These are phyloP conservation scores for Scaptomyza graminum DNA, from an alignment of 1,140 invertebrate genomes.

Conservation along the genomic window DNA sequence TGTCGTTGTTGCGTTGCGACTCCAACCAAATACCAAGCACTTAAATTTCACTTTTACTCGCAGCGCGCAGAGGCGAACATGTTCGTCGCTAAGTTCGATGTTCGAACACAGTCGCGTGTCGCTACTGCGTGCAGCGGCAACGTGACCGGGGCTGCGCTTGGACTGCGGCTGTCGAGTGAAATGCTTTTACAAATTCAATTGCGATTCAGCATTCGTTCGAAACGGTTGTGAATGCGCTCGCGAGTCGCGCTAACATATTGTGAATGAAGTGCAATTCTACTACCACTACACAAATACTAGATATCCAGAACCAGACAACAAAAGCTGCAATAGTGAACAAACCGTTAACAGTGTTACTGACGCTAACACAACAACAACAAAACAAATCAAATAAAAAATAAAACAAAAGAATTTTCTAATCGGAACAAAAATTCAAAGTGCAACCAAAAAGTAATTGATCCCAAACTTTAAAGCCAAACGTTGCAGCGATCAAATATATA, in stretches of 20 bases:
- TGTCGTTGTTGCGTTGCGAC: constrained; percentile 2
- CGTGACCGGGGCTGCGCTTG: constrained; percentile 59
- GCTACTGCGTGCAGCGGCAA: constrained; percentile 66
- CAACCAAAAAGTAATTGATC: neutral
- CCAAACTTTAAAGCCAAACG: neutral
- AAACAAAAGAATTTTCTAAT: neutral
- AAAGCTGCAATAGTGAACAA: constrained; percentile 27
- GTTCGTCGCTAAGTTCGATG: constrained; percentile 44
- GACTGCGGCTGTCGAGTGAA: constrained; percentile 61
- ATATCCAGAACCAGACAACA: constrained; percentile 18
- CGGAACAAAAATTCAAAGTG: neutral
- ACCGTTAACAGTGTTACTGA: constrained; percentile 56
- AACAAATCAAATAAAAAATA: neutral
- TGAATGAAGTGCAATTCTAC: constrained; percentile 23
- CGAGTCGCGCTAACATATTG: constrained; percentile 22
- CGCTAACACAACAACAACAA: constrained; percentile 25
- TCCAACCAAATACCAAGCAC: constrained; percentile 15
- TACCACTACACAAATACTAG: neutral
- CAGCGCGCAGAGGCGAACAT: constrained; percentile 31
- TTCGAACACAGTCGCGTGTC: constrained; percentile 64
- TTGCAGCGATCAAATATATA: neutral
- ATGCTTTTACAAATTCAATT: constrained; percentile 81
- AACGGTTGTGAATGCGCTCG: constrained; percentile 69
- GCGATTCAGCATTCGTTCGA: constrained; percentile 73
- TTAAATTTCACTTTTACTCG: constrained; percentile 74